Evolutionary conservation across 2,797 vertebrate genomes (phyloP).

Genomic region (Rhinatrema bivittatum): DNA sequence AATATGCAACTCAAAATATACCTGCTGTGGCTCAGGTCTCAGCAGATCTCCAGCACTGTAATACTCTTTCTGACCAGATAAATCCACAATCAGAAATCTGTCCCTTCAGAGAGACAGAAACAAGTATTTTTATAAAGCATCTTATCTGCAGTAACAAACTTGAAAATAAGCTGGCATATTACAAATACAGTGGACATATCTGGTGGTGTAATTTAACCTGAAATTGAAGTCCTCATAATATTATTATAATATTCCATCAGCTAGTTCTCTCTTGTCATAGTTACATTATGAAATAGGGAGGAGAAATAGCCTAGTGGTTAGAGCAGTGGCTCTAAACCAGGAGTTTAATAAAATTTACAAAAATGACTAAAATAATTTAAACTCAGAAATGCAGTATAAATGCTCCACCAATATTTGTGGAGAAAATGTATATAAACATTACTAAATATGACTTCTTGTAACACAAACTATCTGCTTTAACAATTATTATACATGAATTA

Average conservation of each 20-base stretch:
- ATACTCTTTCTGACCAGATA: conserved; percentile 68
- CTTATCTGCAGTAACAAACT: conserved; percentile 7
- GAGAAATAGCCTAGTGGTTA: neutral
- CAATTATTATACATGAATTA: too few relatives aligned
- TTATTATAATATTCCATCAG: neutral
- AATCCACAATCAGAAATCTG: conserved; percentile 70
- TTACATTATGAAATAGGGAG: conserved; percentile 7
- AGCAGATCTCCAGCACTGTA: conserved; percentile 70
- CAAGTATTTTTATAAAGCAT: conserved; percentile 9
- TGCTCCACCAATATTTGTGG: too few relatives aligned
- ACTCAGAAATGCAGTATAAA: neutral
- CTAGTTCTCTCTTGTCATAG: neutral
- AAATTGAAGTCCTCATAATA: neutral
- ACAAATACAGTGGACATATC: conserved; percentile 5
- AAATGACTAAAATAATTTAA: neutral
- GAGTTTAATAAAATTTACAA: too few relatives aligned
- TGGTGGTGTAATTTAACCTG: too few relatives aligned
- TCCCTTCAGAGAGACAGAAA: conserved; percentile 61
- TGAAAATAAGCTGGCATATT: conserved; percentile 4
- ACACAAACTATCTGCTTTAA: too few relatives aligned
- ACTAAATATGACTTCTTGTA: too few relatives aligned
- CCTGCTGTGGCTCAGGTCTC: conserved; percentile 67
- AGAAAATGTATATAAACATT: too few relatives aligned
- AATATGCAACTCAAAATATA: too few relatives aligned
- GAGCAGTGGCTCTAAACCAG: too few relatives aligned